Evolutionary conservation across 2,797 vertebrate genomes (phyloP).

Genomic region (Rhinoraja longicauda): DNA sequence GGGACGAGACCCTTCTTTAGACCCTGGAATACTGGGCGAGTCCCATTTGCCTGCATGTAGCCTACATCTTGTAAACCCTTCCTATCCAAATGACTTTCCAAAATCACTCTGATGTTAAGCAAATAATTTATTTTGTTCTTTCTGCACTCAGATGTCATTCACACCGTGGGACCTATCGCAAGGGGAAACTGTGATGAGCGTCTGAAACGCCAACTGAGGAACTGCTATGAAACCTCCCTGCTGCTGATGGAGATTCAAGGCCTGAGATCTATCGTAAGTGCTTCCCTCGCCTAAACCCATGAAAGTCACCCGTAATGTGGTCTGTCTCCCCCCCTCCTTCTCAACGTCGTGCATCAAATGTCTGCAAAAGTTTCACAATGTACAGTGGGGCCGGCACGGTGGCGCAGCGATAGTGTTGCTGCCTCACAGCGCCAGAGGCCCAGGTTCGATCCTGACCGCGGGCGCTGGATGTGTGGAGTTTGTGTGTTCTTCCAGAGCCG

Average conservation of each 20-base stretch:
- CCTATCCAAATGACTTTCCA: too few species aligned
- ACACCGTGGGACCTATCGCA: conserved; percentile 91
- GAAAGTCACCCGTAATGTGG: neutral
- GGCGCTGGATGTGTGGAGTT: too few species aligned
- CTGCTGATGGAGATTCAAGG: conserved; percentile 79
- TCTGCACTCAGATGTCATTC: conserved; percentile 81
- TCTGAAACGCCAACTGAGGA: conserved; percentile 81
- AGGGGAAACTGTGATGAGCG: conserved; percentile 76
- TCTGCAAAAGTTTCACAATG: neutral
- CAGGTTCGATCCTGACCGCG: too few species aligned
- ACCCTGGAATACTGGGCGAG: too few species aligned
- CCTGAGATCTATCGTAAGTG: conserved; percentile 87
- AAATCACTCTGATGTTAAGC: neutral
- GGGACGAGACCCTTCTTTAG: too few species aligned
- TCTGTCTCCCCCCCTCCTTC: neutral
- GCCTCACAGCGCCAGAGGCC: too few species aligned
- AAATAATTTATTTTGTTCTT: conserved; percentile 10
- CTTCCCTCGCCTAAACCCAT: neutral
- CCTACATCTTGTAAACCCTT: too few species aligned
- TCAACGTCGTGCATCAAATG: neutral
- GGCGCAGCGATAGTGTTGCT: too few species aligned
- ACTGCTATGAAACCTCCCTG: conserved; percentile 88
- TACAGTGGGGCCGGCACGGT: too few species aligned
- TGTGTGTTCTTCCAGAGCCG: too few species aligned
- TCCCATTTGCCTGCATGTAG: too few species aligned